phyloP scores from a whole-genome alignment of 2,113 vertebrate genomes.

The Brienomyrus brachyistius region DNA sequence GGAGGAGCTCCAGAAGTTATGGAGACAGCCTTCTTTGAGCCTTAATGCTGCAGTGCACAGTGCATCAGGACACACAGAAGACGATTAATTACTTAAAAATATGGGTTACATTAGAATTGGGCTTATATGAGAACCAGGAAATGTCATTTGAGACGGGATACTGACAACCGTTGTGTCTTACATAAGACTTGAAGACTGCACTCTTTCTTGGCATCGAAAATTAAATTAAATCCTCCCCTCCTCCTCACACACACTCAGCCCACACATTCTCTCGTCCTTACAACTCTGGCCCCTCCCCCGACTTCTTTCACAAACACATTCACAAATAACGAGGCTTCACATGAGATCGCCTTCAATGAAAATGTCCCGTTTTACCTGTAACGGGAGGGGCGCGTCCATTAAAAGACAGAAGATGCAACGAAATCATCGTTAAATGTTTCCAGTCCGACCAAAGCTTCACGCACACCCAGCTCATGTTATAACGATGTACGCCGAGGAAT shows the following conservation, averaged over 20 bases:
- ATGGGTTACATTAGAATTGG: neutral
- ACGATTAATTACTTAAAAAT: neutral
- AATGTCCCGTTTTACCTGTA: neutral
- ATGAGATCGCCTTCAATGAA: neutral
- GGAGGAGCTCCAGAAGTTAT: neutral
- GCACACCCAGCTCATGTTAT: neutral
- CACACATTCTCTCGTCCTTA: slow-evolving; percentile 12
- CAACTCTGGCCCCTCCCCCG: neutral
- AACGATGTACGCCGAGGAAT: neutral
- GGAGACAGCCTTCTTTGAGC: neutral
- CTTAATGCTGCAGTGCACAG: neutral
- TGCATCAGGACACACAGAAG: neutral
- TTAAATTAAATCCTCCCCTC: neutral
- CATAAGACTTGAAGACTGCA: slow-evolving; percentile 19
- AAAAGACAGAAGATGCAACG: neutral
- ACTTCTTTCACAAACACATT: slow-evolving; percentile 1
- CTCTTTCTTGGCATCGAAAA: slow-evolving; percentile 3
- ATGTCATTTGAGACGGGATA: neutral
- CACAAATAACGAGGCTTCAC: slow-evolving; percentile 6
- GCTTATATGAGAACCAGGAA: neutral
- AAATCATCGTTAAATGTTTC: neutral
- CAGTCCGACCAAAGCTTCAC: neutral
- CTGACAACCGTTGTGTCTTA: slow-evolving; percentile 13
- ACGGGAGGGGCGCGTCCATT: neutral
- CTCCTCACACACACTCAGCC: slow-evolving; percentile 10